Evolutionary conservation across 2,888 invertebrate species (phyloP), one percentile per base, ranked within the genome.

Genomic region (Eilema caniola): DNA sequence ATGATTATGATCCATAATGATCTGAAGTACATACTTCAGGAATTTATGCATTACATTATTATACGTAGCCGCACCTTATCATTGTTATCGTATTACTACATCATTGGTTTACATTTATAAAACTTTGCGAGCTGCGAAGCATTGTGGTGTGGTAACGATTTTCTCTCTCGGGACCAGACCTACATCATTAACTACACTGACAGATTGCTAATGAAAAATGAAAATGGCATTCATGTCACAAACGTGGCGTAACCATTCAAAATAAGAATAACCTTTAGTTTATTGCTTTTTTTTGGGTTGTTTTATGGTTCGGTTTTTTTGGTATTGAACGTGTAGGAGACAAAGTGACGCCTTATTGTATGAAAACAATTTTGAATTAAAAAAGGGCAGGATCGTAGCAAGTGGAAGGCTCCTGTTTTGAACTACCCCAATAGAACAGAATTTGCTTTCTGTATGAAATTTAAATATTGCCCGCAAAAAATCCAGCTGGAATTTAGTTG

Each of bases 121-220:
- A 53, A 53, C 3, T n/a, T 20, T 47, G 62, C 56, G 24, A 28
- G 7, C 62, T 57, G 25, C n/a, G 24, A 25, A 23, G 53, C 56
- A 65, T 65, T 70, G 37, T 37, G 24, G 16, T 56, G 23, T 59
- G 24, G 47, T 60, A 24, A 56, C 33, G 16, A 61, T 47, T 62
- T 23, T 62, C 12, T 62, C 62, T 56, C 64, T 14, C 31, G 66
- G 66, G 65, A 56, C 41, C n/a, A 61, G 47, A 53, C 64, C 61
- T 37, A 64, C 62, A 65, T 69, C 65, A 28, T 28, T 23, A 14
- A 16, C 56, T 25, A 61, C 53, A 57, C 69, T 56, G 66, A 70
- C 70, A 53, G 60, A 69, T 69, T 65, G 69, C 64, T 66, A 37
- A 66, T 70, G 61, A 70, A 61, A 66, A 66, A 66, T 70, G 66